These are phyloP conservation scores for Anarsia innoxiella DNA, from an alignment of 2,888 invertebrate species.

Conservation along the genomic window DNA sequence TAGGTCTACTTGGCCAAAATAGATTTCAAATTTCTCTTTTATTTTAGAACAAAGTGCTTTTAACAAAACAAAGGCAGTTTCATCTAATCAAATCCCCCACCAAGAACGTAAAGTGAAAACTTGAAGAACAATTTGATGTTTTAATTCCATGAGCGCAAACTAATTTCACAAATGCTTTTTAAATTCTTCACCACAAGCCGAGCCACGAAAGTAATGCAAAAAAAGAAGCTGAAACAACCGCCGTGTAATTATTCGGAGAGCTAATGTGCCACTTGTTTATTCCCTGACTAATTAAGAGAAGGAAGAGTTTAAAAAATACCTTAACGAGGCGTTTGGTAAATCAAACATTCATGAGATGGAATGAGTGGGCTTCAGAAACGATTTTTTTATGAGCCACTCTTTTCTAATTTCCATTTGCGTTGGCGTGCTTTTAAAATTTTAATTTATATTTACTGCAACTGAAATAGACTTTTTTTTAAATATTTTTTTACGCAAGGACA, in stretches of 20 bases:
- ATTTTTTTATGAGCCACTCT: conserved; percentile 30
- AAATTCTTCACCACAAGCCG: conserved; percentile 62
- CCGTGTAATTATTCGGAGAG: conserved; percentile 68
- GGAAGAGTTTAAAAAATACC: conserved; percentile 60
- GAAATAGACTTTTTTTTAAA: conserved; percentile 14
- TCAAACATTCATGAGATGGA: conserved; percentile 64
- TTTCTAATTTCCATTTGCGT: conserved; percentile 30
- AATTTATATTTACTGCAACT: background rate
- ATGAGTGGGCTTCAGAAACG: conserved; percentile 36
- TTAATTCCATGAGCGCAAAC: conserved; percentile 49
- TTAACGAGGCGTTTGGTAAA: conserved; percentile 48
- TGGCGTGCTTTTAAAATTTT: conserved; percentile 14
- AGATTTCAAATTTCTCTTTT: too few species aligned
- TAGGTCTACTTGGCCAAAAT: too few species aligned
- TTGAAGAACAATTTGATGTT: too few species aligned
- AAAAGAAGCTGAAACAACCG: conserved; percentile 39
- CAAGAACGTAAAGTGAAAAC: too few species aligned
- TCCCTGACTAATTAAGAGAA: conserved; percentile 71
- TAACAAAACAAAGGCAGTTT: too few species aligned
- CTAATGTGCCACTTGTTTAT: conserved; percentile 73
- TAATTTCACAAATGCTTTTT: conserved; percentile 67
- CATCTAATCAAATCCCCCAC: too few species aligned
- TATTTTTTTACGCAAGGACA: conserved; percentile 16
- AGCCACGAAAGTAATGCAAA: conserved; percentile 39
- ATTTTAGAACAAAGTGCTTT: too few species aligned